Evolutionary conservation across 1,140 invertebrate species (phyloP).

Genomic region (Hyposmocoma kahamanoa): DNA sequence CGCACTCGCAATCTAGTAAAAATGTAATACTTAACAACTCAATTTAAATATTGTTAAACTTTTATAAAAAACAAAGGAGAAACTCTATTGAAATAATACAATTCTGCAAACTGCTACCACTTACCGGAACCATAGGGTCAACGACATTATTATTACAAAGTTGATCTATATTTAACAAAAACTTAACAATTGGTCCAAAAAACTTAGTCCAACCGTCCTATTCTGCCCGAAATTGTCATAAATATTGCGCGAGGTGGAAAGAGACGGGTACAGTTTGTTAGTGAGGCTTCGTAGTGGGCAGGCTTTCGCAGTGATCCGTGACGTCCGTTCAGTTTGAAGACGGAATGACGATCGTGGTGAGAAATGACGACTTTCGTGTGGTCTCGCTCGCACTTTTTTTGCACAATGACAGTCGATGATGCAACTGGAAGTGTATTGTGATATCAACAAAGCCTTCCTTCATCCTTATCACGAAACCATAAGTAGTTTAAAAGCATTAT

Average conservation of each 20-base stretch:
- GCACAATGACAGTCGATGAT: conserved; percentile 26
- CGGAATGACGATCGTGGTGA: conserved; percentile 38
- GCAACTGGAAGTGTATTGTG: conserved; percentile 23
- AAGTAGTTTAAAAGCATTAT: no score
- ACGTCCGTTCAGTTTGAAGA: conserved; percentile 55
- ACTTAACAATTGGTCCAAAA: conserved; percentile 33
- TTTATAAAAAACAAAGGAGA: neutral
- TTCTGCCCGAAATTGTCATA: conserved; percentile 4
- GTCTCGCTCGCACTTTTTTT: conserved; percentile 54
- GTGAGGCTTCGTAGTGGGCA: conserved; percentile 40
- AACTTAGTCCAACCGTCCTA: conserved; percentile 23
- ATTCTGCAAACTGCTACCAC: conserved; percentile 7
- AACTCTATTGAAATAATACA: no score
- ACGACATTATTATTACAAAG: conserved; percentile 54
- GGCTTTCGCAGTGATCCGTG: conserved; percentile 53
- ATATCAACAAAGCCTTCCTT: conserved; percentile 30
- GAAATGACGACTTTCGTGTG: conserved; percentile 19
- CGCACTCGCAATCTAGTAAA: no score
- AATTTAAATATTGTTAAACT: no score
- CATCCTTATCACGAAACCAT: conserved; percentile 15
- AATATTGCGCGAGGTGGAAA: conserved; percentile 22
- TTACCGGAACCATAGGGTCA: conserved; percentile 40
- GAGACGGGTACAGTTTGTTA: conserved; percentile 28
- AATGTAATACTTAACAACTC: no score
- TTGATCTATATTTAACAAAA: conserved; percentile 66